Evolutionary conservation across 2,113 vertebrate species (phyloP), one percentile per base, ranked within the genome.

Genomic region (Pachypanchax playfairii): DNA sequence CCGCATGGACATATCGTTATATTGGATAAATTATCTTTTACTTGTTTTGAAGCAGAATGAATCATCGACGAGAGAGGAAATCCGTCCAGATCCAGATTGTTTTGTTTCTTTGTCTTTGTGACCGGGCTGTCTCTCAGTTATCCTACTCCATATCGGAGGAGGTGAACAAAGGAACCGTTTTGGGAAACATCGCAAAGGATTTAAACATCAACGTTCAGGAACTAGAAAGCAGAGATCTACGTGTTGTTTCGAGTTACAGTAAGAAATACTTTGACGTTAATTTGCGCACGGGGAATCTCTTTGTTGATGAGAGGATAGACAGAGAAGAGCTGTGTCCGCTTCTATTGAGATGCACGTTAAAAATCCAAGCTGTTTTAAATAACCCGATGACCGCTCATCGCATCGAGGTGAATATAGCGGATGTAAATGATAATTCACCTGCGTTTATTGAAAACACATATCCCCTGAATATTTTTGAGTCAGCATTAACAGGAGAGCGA

Each of bases 141-240:
- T 76, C 80, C 0, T 90, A 87, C 59, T 81, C 86, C 2, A 46
- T 90, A 29, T 69, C 65, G 14, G 89, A 91, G 77, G 90, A 91
- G 59, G 67, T 54, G 58, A 79, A 86, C 77, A 85, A 86, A 70
- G 91, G 87, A 26, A 67, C 86, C 5, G 65, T 73, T 53, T 82
- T 92, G 8, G 92, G 92, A 9, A 85, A 89, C 79, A 74, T 93
- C 51, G 87, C 90, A 0, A 93, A 90, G 60, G 91, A 93, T 73
- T 77, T 93, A 3, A 81, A 88, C 39, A 51, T 92, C 0, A 80
- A 76, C 69, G 31, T 85, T 5, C 74, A 78, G 0, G 86, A 89
- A 1, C 38, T 91, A 5, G 75, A 88, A 18, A 65, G 21, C 7
- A 86, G 92, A 42, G 90, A 72, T 69, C 82, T 93, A 0, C 74